Evolutionary conservation across 2,113 vertebrate genomes (phyloP), one percentile per base, ranked within the genome.

Genomic region (Lipotes vexillifer): DNA sequence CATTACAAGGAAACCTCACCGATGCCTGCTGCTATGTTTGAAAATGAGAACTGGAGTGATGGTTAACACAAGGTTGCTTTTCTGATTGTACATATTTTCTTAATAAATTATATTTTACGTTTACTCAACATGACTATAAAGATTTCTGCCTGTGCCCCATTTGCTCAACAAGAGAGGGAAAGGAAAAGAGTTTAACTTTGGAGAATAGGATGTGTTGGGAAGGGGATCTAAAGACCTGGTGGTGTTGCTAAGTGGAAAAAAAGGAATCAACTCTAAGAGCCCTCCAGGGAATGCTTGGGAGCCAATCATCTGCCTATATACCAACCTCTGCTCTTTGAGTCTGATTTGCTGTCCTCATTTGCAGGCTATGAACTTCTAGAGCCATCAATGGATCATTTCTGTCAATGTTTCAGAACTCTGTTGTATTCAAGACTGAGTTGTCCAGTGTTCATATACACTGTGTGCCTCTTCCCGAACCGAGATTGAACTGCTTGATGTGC

Each of bases 361-460:
- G 49, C 20, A 15, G 38, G 46, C 8, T 2, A 29, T 5, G 18
- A 65, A 27, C 27, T 68, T 63, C 57, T 18, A 55, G 66, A 55
- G 8, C 7, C 33, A 57, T 3, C 1, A 65, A 4, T 61, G 9
- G 3, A 4, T 74, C 44, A 36, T 31, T 7, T 59, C 25, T 77
- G 2, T 52, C 18, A 81, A 15, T 61, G 2, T 78, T 17, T 90
- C 11, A 87, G 44, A 4, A n/a, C 10, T 7, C 25, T 33, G 25
- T 31, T 52, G 23, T 21, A 44, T 36, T 69, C 25, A 66, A 55
- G 5, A 65, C 11, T 49, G 31, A 66, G 25, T 23, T 65, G 12
- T 38, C 65, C 0, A 1, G 11, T 5, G 27, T 71, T 84, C 20
- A 57, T 7, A 27, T n/a, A 6, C 0, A 15, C 25, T 65, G 0